Evolutionary conservation across 2,113 vertebrate genomes (phyloP), one percentile per base, ranked within the genome.

Genomic region (Centrocercus urophasianus): DNA sequence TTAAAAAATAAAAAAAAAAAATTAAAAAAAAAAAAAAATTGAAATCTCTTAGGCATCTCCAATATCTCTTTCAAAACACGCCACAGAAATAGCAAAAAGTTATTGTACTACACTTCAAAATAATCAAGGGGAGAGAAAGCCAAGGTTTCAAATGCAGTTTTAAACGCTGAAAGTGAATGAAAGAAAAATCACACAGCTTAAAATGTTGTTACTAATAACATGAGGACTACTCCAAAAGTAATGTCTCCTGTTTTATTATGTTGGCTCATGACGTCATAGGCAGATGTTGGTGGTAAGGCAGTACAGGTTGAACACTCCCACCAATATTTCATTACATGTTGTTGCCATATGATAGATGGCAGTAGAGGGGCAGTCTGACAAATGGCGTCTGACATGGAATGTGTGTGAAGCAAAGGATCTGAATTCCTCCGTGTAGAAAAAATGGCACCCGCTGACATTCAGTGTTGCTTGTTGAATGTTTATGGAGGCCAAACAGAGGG

Each of bases 1-100:
- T 90, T 56, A 83, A 87, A 94, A 70, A 94, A 70, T 74, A 69
- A 82, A 86, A 42, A n/a, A n/a, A n/a, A 30, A 30, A 25, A 50
- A 48, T 21, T 5, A 20, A 47, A 27, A 3, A 54, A 56, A 30
- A 43, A 16, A 43, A 8, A 18, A 28, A 71, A 30, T 11, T 6
- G 38, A 28, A 72, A n/a, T 16, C 7, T 47, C 28, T 32, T 27
- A 3, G 11, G 3, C 32, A 42, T 74, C 32, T 83, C 79, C 27
- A 59, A 82, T 84, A 38, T 61, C 27, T 47, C 30, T 87, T 86
- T 92, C 48, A 65, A 89, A 95, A 75, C 25, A 69, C 0, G 3
- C 11, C 79, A 88, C 28, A 80, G 61, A 60, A 88, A 71, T 4
- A 93, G 43, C 15, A 89, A 86, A 60, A 88, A 40, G 11, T 91